Evolutionary conservation across 30 jellyfish, hydroid and myxozoan species (phyloP).

Genomic region (Turritopsis dohrnii): DNA sequence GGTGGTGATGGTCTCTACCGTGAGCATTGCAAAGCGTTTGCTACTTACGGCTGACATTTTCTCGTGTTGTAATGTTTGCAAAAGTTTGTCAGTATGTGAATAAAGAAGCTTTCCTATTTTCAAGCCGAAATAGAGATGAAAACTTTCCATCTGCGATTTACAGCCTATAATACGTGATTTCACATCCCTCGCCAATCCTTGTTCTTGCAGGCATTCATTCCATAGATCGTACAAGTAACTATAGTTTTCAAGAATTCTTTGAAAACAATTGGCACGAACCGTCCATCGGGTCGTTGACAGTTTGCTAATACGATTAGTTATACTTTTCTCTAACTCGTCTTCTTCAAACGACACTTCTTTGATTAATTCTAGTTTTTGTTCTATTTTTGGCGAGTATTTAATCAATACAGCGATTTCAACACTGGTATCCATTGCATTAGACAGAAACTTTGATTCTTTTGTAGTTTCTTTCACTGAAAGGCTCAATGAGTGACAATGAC

Average conservation of each 20-base stretch:
- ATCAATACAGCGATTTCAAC: slow-evolving; percentile 33
- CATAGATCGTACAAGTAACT: slow-evolving; percentile 23
- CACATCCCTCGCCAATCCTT: slow-evolving; percentile 34
- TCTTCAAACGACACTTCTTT: no score
- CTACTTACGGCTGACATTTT: slow-evolving; percentile 48
- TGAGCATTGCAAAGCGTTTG: slow-evolving; percentile 39
- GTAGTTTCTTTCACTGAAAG: slow-evolving; percentile 55
- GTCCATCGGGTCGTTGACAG: slow-evolving; percentile 63
- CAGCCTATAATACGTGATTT: slow-evolving; percentile 58
- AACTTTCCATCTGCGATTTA: slow-evolving; percentile 41
- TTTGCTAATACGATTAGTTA: slow-evolving; percentile 30
- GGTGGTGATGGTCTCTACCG: slow-evolving; percentile 28
- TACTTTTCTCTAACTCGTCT: no score
- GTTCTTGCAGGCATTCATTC: slow-evolving; percentile 29
- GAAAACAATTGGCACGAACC: slow-evolving; percentile 49
- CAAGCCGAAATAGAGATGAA: slow-evolving; percentile 34
- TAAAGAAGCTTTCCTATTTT: slow-evolving; percentile 51
- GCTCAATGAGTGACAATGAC: no score
- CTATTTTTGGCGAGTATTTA: slow-evolving; percentile 36
- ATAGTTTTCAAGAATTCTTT: slow-evolving; percentile 47
- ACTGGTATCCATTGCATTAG: slow-evolving; percentile 43
- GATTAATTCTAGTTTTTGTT: slow-evolving; percentile 30
- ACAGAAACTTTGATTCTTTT: slow-evolving; percentile 35
- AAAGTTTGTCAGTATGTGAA: slow-evolving; percentile 44
- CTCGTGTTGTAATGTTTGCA: slow-evolving; percentile 41